Base-by-base conservation (phyloP, 2,797 vertebrate species). In the Parauchenoglanis ngamensis region DNA sequence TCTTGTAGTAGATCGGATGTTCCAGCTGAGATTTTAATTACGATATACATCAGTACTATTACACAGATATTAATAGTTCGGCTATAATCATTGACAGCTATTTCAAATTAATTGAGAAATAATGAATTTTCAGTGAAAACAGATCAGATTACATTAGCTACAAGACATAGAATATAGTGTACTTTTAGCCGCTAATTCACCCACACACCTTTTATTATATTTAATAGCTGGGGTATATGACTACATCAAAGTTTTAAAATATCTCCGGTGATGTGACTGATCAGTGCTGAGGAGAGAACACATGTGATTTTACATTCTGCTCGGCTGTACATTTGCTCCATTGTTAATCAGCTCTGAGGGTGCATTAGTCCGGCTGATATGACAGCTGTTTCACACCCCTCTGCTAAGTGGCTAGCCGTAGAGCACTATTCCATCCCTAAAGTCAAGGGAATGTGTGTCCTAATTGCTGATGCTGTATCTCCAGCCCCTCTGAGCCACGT, bases 391-490 rank as follows among this genome's bases (percentile, higher is more conserved):
- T 87, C 76, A 87, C 83, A 90, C 79, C 80, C 77, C 81, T 85
- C 61, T 11, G 57, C 85, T 88, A 87, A 90, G 85, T 89, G 82
- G 86, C 86, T 89, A 57, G 87, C 76, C 83, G 87, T 56, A 85
- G 84, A 89, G 77, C 80, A 49, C 82, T 31, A 56, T 70, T 61
- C 70, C 72, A 52, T 77, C 77, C 86, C 89, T 87, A 78, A 87
- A 86, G 87, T 85, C 87, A 88, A 83, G 91, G 90, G 90, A 90
- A 92, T 92, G 92, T 89, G 88, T 91, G 92, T 92, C 93, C 93
- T 95, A 96, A 95, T 95, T 95, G 95, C 95, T 93, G 94, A 96
- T 94, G 94, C 93, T 85, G 91, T 90, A 93, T 92, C 94, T 94
- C 91, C 91, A 91, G 92, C 91, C 92, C 93, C 92, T 93, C 92